phyloP scores from a whole-genome alignment of 2,797 vertebrate species.

The Florisuga fusca region DNA sequence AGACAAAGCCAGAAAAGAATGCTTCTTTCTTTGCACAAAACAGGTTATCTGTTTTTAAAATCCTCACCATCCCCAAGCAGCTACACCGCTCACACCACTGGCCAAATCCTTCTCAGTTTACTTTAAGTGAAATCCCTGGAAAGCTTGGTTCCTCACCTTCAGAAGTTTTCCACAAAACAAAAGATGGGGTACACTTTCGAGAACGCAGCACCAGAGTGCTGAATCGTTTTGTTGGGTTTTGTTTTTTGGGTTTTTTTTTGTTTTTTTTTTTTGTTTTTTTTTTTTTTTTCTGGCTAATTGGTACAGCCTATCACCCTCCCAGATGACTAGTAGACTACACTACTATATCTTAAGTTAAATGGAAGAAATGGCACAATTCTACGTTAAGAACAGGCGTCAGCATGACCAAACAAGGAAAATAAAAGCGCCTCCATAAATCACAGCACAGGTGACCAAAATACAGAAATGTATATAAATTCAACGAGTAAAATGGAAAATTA shows the following conservation, averaged over 20 bases:
- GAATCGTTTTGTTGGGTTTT: not conserved
- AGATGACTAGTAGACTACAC: not conserved
- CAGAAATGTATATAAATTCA: fast-evolving
- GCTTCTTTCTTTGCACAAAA: not conserved
- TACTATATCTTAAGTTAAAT: not conserved
- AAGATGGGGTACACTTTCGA: not conserved
- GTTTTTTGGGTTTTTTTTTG: too few species aligned
- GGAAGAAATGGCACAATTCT: not conserved
- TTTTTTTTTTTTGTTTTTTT: too few species aligned
- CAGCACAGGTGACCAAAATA: not conserved
- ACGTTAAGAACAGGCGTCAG: not conserved
- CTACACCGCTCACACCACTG: not conserved
- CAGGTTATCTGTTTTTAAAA: not conserved
- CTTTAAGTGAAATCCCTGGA: not conserved
- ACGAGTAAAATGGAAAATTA: not conserved
- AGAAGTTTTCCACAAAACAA: not conserved
- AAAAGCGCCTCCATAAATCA: not conserved
- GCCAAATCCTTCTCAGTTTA: not conserved
- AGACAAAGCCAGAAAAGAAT: not conserved
- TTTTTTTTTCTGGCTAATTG: not conserved
- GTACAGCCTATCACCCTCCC: not conserved
- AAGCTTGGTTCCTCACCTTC: not conserved
- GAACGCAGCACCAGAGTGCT: not conserved
- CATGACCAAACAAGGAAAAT: not conserved
- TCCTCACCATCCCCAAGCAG: not conserved